Evolutionary conservation across 2,113 vertebrate species (phyloP).

Genomic region (Eublepharis macularius): DNA sequence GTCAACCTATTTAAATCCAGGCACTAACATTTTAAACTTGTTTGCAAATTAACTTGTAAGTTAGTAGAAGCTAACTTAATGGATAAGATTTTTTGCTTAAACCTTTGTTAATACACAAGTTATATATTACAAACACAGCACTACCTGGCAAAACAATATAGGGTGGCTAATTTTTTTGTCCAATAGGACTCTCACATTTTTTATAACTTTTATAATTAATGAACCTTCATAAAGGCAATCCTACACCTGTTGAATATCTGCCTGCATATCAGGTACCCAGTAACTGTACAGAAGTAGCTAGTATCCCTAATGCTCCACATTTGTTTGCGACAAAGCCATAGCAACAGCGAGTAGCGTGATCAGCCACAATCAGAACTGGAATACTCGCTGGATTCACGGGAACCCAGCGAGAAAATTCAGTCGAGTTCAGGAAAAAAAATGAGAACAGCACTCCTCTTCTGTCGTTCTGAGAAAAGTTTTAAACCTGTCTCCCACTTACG

Average conservation of each 20-base stretch:
- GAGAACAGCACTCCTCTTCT: background rate
- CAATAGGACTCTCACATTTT: background rate
- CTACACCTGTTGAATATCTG: background rate
- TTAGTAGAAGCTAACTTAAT: background rate
- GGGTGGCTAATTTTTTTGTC: background rate
- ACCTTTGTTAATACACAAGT: background rate
- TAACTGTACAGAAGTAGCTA: background rate
- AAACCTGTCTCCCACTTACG: slow-evolving; percentile 74
- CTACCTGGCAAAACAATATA: background rate
- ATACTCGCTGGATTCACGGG: background rate
- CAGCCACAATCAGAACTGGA: background rate
- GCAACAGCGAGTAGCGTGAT: background rate
- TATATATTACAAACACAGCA: background rate
- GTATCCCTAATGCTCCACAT: background rate
- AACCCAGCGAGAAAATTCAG: too few relatives aligned
- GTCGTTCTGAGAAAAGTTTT: background rate
- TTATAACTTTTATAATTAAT: background rate
- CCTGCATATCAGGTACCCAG: background rate
- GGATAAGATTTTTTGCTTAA: background rate
- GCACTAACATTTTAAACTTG: background rate
- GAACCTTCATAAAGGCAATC: background rate
- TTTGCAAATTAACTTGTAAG: background rate
- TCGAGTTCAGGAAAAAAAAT: background rate
- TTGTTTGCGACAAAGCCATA: background rate
- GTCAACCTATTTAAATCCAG: background rate